Evolutionary conservation across 2,113 vertebrate species (phyloP).

Genomic region (Hylia prasina): DNA sequence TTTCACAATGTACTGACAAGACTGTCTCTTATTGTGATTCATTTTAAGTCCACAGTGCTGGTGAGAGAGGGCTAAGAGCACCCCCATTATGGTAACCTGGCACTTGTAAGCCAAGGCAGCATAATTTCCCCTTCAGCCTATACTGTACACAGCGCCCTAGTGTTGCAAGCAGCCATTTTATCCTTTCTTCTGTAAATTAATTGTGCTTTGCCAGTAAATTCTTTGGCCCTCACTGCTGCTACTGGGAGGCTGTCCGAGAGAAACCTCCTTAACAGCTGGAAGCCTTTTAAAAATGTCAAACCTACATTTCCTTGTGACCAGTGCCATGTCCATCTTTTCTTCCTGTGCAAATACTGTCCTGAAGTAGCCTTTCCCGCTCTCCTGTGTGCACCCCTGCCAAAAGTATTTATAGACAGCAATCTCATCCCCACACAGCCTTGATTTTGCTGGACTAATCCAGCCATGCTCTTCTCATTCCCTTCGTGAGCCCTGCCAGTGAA

Average conservation of each 20-base stretch:
- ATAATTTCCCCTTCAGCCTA: background rate
- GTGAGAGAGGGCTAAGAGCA: background rate
- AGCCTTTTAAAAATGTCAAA: background rate
- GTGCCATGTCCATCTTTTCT: background rate
- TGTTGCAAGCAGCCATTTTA: background rate
- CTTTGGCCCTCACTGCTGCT: background rate
- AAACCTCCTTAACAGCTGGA: background rate
- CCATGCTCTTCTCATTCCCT: background rate
- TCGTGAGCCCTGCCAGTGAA: background rate
- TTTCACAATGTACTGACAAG: background rate
- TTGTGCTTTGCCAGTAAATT: background rate
- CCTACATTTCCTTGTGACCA: background rate
- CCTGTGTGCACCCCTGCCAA: background rate
- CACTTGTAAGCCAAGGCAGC: background rate
- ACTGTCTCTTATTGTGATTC: background rate
- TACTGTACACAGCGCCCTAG: background rate
- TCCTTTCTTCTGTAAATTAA: background rate
- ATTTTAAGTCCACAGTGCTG: background rate
- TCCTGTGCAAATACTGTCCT: background rate
- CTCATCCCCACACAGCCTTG: background rate
- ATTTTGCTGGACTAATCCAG: background rate
- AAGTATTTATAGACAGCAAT: conserved; percentile 31
- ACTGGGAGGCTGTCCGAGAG: background rate
- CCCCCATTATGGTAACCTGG: background rate
- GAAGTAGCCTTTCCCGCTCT: background rate